Evolutionary conservation across 2,797 vertebrate species (phyloP).

Genomic region (Enoplosus armatus): DNA sequence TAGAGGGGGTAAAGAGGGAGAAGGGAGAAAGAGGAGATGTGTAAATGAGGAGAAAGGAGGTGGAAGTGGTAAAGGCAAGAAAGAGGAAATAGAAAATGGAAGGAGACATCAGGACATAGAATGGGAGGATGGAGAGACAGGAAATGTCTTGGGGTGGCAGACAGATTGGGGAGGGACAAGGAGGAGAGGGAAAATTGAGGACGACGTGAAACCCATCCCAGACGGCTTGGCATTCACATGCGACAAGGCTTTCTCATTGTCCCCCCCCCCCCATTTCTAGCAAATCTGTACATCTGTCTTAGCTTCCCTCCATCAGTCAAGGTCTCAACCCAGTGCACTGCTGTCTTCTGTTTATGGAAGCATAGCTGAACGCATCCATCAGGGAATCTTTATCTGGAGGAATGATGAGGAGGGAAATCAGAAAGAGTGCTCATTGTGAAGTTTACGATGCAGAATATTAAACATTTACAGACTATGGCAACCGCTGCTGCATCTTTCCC

Average conservation of each 20-base stretch:
- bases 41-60: background rate
- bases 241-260: slow-evolving; percentile 45
- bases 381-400: slow-evolving; percentile 59
- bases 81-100: background rate
- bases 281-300: slow-evolving; percentile 71
- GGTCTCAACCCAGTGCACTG: slow-evolving; percentile 64
- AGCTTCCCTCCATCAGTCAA: slow-evolving; percentile 70
- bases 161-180: background rate
- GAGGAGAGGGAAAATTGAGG: slow-evolving; percentile 21
- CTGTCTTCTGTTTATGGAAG: slow-evolving; percentile 59
- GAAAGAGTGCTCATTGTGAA: slow-evolving; percentile 23
- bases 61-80: background rate
- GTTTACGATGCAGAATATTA: slow-evolving; percentile 58
- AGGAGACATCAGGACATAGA: slow-evolving; percentile 16
- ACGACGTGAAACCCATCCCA: slow-evolving; percentile 46
- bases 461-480: slow-evolving; percentile 42
- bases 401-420: slow-evolving; percentile 34
- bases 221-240: slow-evolving; percentile 49
- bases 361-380: slow-evolving; percentile 56
- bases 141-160: too few species aligned
- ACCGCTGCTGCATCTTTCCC: slow-evolving; percentile 23
- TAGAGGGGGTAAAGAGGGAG: background rate
- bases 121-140: background rate
- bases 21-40: background rate
- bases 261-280: slow-evolving; percentile 39